A percentile compares a stretch with the other conserved stretches of the same genome.
Evolutionary conservation across 2,797 vertebrate genomes (phyloP).

Genomic region (Karalla daura): DNA sequence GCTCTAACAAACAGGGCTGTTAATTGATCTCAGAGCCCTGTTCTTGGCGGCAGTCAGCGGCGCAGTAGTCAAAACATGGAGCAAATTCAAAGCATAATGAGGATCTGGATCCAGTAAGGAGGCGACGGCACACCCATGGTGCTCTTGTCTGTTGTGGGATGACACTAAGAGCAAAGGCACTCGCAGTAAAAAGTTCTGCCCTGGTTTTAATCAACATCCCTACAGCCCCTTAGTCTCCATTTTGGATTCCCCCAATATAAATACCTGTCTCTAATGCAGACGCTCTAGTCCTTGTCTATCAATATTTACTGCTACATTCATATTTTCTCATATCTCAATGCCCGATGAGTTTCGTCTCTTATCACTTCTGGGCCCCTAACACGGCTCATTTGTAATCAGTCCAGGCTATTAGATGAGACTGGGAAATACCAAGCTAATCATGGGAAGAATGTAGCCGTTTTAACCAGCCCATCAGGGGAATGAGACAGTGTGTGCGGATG

Average conservation of each 20-base stretch:
- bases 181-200: slow-evolving; percentile 6
- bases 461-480: slow-evolving; percentile 44
- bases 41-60: slow-evolving; percentile 33
- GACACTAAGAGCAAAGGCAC: slow-evolving; percentile 37
- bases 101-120: slow-evolving; percentile 49
- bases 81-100: slow-evolving; percentile 52
- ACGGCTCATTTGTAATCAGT: slow-evolving; percentile 67
- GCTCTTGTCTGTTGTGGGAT: slow-evolving; percentile 31
- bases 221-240: background rate
- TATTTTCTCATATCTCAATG: slow-evolving; percentile 32
- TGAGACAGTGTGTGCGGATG: slow-evolving; percentile 32
- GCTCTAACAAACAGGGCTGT: slow-evolving; percentile 56
- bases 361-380: slow-evolving; percentile 39
- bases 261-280: background rate
- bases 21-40: slow-evolving; percentile 72
- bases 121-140: slow-evolving; percentile 22
- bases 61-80: slow-evolving; percentile 61
- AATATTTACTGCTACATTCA: slow-evolving; percentile 12
- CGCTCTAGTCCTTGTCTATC: background rate
- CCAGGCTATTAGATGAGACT: slow-evolving; percentile 53
- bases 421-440: slow-evolving; percentile 67
- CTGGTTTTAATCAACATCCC: slow-evolving; percentile 7
- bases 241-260: slow-evolving; percentile 8
- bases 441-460: slow-evolving; percentile 55
- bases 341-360: background rate